phyloP scores from a whole-genome alignment of 1,140 invertebrate genomes.

The Euglossa dilemma region DNA sequence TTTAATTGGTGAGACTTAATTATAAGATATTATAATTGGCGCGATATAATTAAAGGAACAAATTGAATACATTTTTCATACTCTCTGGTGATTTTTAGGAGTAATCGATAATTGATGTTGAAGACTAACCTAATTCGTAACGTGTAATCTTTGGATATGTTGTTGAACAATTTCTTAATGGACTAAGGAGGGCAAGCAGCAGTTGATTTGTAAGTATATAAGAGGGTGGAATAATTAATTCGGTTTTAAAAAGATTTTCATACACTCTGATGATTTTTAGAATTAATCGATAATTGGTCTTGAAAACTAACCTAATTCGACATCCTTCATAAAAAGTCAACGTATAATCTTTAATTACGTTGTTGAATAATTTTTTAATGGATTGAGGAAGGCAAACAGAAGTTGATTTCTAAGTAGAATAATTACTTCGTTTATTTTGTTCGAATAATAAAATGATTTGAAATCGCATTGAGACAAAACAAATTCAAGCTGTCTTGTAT shows the following conservation, averaged over 20 bases:
- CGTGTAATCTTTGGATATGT: no score
- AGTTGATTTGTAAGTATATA: not conserved
- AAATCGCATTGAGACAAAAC: not conserved
- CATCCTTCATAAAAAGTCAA: no score
- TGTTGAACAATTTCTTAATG: not conserved
- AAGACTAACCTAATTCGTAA: no score
- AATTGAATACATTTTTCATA: no score
- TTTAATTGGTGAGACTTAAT: not conserved
- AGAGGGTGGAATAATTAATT: not conserved
- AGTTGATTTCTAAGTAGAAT: not conserved
- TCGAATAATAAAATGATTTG: not conserved
- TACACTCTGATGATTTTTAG: no score
- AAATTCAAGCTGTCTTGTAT: not conserved
- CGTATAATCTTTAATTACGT: no score
- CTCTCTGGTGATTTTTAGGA: no score
- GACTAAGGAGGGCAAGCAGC: not conserved
- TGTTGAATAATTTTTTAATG: not conserved
- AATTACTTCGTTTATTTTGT: not conserved
- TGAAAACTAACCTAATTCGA: no score
- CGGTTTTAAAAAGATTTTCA: no score
- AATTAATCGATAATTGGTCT: no score
- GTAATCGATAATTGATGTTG: no score
- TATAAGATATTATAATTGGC: not conserved
- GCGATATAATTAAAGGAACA: not conserved
- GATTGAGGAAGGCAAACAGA: not conserved